Conservation (phyloP, 2,113 vertebrate species). For the Phalacrocorax brasilianus region DNA sequence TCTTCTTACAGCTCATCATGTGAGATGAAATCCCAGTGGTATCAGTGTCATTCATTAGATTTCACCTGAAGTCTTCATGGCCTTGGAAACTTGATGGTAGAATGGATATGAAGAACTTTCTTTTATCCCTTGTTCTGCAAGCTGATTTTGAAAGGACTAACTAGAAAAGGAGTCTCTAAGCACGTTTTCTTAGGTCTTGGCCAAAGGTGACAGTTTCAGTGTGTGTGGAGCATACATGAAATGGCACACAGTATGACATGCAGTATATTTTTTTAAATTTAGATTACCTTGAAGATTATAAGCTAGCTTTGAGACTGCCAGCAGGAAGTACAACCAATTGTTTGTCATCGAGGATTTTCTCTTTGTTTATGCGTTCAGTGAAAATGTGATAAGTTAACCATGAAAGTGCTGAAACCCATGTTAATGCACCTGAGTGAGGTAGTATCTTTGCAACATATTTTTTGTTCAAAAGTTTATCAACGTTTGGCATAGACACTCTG, state of each 20-base stretch:
- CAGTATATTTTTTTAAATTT: not conserved
- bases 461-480: not conserved
- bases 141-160: not conserved
- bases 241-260: not conserved
- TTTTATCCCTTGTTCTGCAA: not conserved
- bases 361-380: not conserved
- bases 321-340: not conserved
- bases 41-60: not conserved
- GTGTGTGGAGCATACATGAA: not conserved
- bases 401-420: not conserved
- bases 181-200: not conserved
- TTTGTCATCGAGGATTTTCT: not conserved
- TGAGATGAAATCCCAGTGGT: not conserved
- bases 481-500: not conserved
- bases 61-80: not conserved
- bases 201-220: not conserved
- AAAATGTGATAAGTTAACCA: not conserved
- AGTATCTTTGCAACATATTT: not conserved
- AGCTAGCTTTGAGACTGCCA: not conserved
- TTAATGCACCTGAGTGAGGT: not conserved
- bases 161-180: not conserved
- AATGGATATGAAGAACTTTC: not conserved
- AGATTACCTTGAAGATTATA: not conserved
- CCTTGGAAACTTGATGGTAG: not conserved
- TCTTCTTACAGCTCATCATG: not conserved